Evolutionary conservation across 2,113 vertebrate species (phyloP).

Genomic region (Peucedramus taeniatus): DNA sequence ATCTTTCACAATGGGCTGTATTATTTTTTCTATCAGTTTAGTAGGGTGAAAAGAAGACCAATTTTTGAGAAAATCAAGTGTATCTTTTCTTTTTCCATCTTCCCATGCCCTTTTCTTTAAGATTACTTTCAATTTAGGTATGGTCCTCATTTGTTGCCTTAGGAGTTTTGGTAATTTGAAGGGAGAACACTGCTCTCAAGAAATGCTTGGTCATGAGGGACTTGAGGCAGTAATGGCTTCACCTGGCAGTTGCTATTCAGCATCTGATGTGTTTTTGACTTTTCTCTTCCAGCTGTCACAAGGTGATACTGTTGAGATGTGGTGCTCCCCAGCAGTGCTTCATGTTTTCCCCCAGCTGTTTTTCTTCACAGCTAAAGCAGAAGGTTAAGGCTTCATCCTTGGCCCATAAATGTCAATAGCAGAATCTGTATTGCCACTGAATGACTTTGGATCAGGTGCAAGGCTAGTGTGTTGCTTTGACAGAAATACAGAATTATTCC

Average conservation of each 20-base stretch:
- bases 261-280: not conserved
- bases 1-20: not conserved
- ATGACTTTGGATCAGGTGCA: not conserved
- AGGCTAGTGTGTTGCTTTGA: not conserved
- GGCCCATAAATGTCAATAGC: not conserved
- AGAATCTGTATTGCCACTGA: not conserved
- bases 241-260: not conserved
- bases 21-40: not conserved
- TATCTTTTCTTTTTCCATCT: not conserved
- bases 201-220: not conserved
- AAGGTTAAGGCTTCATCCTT: not conserved
- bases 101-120: not conserved
- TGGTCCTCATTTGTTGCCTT: not conserved
- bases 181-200: not conserved
- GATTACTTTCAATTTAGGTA: not conserved
- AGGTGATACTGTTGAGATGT: not conserved
- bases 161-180: not conserved
- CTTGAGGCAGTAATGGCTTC: not conserved
- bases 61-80: not conserved
- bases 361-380: not conserved
- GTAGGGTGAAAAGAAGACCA: not conserved
- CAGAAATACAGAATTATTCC: not conserved
- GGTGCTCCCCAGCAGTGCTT: not conserved
- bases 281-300: rapidly evolving
- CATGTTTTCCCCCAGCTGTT: rapidly evolving